Base-by-base conservation (phyloP, 1,140 invertebrate species). In the Bilobella aurantiaca region DNA sequence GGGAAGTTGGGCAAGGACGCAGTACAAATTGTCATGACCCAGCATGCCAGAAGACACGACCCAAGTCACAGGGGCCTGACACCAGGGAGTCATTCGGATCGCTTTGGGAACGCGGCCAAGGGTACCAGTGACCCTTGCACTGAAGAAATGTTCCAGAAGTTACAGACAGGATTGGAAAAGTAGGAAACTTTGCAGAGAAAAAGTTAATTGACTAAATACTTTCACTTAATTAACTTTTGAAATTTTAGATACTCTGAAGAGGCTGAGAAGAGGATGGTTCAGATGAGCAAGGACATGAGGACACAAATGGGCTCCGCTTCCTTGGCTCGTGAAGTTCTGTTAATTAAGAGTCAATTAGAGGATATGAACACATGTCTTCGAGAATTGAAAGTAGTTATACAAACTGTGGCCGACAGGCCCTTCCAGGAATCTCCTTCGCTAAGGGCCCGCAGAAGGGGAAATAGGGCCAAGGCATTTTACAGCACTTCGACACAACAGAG, bases 1-100 rank as follows among this genome's bases (percentile, higher is more conserved):
- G 72, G 72, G 18, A 73, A 70, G 37, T 34, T 73, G 47, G 66
- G 69, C 2, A 73, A 73, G 62, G 72, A 73, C 66, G 72, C 72
- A 5, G 46, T 73, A 29, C 70, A 73, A 67, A 73, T 73, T 30
- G 72, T 73, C n/a, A 68, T 73, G 5, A 59, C 57, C 12, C 68
- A 70, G 28, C 70, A 71, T 58, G 57, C 65, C 8, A 70, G 67
- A 58, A 68, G 65, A 58, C 28, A 69, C 18, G 71, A 73, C 58
- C 37, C 66, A 32, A 59, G 58, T 18, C 32, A 49, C 23, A 62
- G 47, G 28, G 63, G 59, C 1, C 49, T 56, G 23, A 28, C 37
- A 14, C 56, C 1, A 59, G 57, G 30, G 42, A 5, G 42, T 27
- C 18, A 46, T 12, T 28, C 27, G 1, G 58, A 62, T n/a, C 34